Conservation (phyloP, 2,888 invertebrate species). For the Platypus cylindrus region DNA sequence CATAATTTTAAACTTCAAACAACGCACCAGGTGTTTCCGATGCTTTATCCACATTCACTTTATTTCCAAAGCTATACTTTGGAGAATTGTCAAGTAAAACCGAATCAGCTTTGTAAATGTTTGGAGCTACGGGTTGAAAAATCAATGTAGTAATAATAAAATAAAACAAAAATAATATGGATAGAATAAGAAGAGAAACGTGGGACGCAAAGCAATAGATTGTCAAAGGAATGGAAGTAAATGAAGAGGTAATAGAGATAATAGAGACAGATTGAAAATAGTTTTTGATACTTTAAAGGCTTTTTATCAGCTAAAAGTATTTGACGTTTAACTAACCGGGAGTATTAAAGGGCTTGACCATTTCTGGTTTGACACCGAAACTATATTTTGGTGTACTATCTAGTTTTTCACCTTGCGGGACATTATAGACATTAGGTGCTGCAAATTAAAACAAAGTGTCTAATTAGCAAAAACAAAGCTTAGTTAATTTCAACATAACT, state of each 20-base stretch:
- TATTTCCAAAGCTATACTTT: slow-evolving; percentile 55
- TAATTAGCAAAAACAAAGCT: no score
- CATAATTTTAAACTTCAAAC: no score
- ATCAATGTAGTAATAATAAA: slow-evolving; percentile 8
- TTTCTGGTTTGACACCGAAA: slow-evolving; percentile 49
- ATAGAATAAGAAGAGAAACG: not conserved
- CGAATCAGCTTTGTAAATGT: slow-evolving; percentile 44
- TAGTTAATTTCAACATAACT: no score
- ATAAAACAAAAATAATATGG: slow-evolving; percentile 4
- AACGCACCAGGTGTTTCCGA: slow-evolving; percentile 45
- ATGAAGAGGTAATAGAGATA: no score
- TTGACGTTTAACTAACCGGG: slow-evolving; percentile 47
- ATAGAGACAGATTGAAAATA: no score
- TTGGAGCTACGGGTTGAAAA: slow-evolving; percentile 31
- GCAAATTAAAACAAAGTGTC: not conserved
- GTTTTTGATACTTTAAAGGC: no score
- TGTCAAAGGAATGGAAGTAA: slow-evolving; percentile 1
- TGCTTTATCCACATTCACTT: slow-evolving; percentile 43
- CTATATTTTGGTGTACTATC: slow-evolving; percentile 51
- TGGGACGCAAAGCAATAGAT: not conserved
- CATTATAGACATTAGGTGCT: slow-evolving; percentile 40
- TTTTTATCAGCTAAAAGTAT: no score
- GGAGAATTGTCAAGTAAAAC: slow-evolving; percentile 41
- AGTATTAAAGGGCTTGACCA: slow-evolving; percentile 43
- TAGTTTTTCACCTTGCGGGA: slow-evolving; percentile 43